Evolutionary conservation across 1,140 invertebrate genomes (phyloP).

Genomic region (Nilaparvata lugens): DNA sequence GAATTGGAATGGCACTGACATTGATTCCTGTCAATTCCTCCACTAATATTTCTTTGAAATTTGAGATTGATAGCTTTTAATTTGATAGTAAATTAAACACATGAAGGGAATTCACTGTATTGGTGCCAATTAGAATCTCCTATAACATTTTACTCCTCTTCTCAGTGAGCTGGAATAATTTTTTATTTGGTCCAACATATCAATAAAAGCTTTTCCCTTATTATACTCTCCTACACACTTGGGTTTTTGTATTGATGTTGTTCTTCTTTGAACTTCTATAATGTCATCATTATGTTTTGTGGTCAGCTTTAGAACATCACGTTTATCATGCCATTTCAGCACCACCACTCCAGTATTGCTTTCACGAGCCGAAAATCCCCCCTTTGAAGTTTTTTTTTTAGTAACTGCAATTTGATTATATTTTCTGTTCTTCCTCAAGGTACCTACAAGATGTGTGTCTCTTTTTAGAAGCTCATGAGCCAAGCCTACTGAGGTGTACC

Average conservation of each 20-base stretch:
- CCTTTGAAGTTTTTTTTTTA: neutral
- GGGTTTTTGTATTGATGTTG: neutral
- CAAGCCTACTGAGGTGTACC: neutral
- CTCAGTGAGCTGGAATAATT: neutral
- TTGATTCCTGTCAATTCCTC: no score
- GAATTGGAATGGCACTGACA: no score
- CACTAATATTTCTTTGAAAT: neutral
- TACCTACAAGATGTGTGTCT: neutral
- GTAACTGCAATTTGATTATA: neutral
- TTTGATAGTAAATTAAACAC: neutral
- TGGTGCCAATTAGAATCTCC: neutral
- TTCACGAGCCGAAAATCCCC: neutral
- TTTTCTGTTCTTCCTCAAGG: neutral
- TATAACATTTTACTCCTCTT: neutral
- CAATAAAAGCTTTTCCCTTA: neutral
- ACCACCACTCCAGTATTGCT: neutral
- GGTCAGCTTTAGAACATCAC: neutral
- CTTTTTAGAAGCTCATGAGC: neutral
- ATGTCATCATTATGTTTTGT: neutral
- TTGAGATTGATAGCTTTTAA: neutral
- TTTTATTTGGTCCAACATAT: neutral
- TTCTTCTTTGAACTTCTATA: neutral
- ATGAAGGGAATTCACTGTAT: neutral
- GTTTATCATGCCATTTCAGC: neutral
- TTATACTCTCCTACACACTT: neutral